Evolutionary conservation across 2,113 vertebrate species (phyloP).

Genomic region (Paralichthys olivaceus): DNA sequence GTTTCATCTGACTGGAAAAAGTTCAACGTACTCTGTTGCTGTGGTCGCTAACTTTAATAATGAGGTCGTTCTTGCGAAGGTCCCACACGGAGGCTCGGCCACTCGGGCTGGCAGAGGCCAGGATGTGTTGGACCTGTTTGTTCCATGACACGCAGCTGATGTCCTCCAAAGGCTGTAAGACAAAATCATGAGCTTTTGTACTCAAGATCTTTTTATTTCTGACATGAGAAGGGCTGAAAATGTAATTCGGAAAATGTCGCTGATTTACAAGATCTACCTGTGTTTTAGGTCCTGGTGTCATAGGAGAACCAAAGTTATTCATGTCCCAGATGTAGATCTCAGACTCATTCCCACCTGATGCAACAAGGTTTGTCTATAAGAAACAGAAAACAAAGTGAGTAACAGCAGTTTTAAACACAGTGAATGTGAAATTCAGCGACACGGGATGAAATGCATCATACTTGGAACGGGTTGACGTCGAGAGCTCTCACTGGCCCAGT

Average conservation of each 20-base stretch:
- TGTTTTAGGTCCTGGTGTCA: conserved; percentile 96
- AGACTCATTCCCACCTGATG: conserved; percentile 96
- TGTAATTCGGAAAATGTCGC: too few relatives aligned
- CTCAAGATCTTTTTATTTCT: background rate
- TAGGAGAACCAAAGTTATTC: conserved; percentile 93
- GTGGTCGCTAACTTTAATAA: conserved; percentile 99
- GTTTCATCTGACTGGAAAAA: background rate
- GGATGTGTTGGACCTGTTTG: conserved; percentile 85
- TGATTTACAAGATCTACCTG: conserved; percentile 82
- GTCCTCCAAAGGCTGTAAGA: conserved; percentile 90
- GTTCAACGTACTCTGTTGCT: conserved; percentile 88
- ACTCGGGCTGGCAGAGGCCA: conserved; percentile 90
- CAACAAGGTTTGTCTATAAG: conserved; percentile 91
- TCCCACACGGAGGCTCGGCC: conserved; percentile 95
- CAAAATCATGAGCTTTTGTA: conserved; percentile 13
- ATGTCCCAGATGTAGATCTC: conserved; percentile 99
- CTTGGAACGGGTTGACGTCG: conserved; percentile 95
- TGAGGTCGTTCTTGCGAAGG: conserved; percentile 96
- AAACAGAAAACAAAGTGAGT: background rate
- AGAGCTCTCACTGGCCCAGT: conserved; percentile 93
- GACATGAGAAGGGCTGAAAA: background rate
- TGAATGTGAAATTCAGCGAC: too few relatives aligned
- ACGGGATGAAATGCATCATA: conserved; percentile 52
- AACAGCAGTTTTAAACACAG: background rate
- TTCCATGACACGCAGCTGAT: conserved; percentile 89